Conservation (phyloP, 2,888 invertebrate genomes). For the Trisateles emortualis region DNA sequence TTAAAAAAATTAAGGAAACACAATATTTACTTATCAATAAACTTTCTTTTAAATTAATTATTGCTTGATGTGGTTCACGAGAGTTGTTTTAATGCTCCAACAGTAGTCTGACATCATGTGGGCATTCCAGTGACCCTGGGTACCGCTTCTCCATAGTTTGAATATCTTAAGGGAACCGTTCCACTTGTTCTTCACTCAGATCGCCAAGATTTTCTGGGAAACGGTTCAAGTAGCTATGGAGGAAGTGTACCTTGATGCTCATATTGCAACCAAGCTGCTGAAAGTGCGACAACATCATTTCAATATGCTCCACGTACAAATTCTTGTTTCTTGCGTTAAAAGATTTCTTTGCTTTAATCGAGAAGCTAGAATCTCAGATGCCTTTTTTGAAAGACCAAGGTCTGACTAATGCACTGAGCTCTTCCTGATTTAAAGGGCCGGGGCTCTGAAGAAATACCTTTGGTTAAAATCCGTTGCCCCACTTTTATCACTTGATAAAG, state of each 20-base stretch:
- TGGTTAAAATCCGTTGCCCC: too few species aligned
- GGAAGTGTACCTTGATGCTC: not conserved
- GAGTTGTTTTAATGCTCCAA: not conserved
- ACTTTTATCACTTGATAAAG: too few species aligned
- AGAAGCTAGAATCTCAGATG: constrained; percentile 1
- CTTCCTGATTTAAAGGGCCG: not conserved
- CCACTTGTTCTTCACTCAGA: not conserved
- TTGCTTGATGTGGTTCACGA: too few species aligned
- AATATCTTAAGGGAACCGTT: not conserved
- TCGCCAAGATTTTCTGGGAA: not conserved
- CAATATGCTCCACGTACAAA: not conserved
- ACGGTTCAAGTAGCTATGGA: not conserved
- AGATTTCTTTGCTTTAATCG: not conserved
- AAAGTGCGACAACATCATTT: not conserved
- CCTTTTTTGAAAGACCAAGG: not conserved
- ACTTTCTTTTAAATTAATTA: too few species aligned
- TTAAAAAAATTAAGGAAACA: too few species aligned
- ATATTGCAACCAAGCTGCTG: not conserved
- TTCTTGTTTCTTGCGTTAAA: not conserved
- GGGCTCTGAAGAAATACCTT: not conserved
- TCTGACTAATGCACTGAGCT: too few species aligned
- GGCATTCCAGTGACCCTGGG: not conserved
- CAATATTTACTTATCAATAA: too few species aligned
- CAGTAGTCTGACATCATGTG: not conserved
- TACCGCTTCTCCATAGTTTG: not conserved